A percentile compares a stretch with the other conserved stretches of the same genome.
Conservation (phyloP, 2,113 vertebrate species). For the Myotis yumanensis region DNA sequence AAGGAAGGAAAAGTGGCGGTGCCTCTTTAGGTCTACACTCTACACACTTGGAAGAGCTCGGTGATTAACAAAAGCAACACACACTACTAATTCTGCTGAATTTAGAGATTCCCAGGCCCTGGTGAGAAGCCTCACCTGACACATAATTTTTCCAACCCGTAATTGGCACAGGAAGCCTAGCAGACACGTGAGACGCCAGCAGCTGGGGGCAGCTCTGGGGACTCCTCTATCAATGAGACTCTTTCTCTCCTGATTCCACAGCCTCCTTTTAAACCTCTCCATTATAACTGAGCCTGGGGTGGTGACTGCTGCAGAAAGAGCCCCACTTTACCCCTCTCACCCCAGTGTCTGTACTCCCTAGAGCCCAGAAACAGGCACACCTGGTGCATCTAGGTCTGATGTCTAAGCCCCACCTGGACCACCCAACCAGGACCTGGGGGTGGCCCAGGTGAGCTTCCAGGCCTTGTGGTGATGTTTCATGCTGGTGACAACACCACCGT, state of each 20-base stretch:
- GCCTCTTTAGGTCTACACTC: background rate
- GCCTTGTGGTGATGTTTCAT: background rate
- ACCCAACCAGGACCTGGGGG: background rate
- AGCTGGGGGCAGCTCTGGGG: background rate
- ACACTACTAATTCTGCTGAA: background rate
- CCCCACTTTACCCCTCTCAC: background rate
- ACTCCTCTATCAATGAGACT: background rate
- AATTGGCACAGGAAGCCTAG: background rate
- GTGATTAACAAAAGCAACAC: background rate
- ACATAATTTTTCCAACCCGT: background rate
- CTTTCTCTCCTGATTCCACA: background rate
- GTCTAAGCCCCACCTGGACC: background rate
- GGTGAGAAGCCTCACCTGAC: background rate
- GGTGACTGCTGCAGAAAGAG: background rate
- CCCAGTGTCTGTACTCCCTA: background rate
- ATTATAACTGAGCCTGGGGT: background rate
- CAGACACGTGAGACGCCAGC: background rate
- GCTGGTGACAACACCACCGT: background rate
- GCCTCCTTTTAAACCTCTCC: background rate
- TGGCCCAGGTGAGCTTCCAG: background rate
- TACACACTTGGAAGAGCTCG: background rate
- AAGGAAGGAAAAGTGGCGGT: background rate
- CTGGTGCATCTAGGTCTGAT: background rate
- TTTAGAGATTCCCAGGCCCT: background rate
- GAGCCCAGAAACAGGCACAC: background rate